Base-by-base conservation (phyloP, 2,113 vertebrate species). In the Calyptomena viridis region DNA sequence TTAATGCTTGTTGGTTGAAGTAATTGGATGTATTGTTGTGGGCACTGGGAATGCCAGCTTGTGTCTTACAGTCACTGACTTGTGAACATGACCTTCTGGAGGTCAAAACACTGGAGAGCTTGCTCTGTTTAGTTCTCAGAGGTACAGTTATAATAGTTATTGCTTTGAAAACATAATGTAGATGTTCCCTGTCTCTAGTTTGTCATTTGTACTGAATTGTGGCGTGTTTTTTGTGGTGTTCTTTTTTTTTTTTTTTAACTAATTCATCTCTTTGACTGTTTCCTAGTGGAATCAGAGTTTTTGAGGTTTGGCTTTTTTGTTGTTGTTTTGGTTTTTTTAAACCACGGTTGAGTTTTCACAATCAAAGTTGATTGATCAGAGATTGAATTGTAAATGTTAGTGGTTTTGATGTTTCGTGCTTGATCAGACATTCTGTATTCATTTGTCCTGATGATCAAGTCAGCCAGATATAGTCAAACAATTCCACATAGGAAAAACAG, bases 21-120 rank as follows among this genome's bases (percentile, higher is more conserved):
- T 94, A 96, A 95, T 78, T 84, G 76, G 76, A 86, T 96, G 90
- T 90, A 64, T 93, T 96, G 88, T 83, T 93, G 92, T 87, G 90
- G 85, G 73, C 76, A 75, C 4, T 78, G 90, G 83, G 88, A 96
- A 90, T 96, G 90, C 85, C 82, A 89, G 92, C 90, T 84, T 80
- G 85, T 73, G 86, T 93, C 28, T 86, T 69, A 22, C 0, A 0
- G 68, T 72, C 90, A 73, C 76, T 94, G 90, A 5, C 85, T 94
- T 95, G 68, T 84, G 92, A 75, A 44, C 76, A 3, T 75, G 92
- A 90, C 93, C 90, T 95, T 78, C 68, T 81, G 66, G 88, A 94
- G 92, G 93, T 92, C 90, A 81, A 64, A 95, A 53, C 69, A 42
- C 79, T 64, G 73, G 52, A 79, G 85, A 84, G 60, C 27, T 80